These are phyloP conservation scores for Drosophila busckii DNA, from an alignment of 1,140 invertebrate genomes.

Conservation along the genomic window DNA sequence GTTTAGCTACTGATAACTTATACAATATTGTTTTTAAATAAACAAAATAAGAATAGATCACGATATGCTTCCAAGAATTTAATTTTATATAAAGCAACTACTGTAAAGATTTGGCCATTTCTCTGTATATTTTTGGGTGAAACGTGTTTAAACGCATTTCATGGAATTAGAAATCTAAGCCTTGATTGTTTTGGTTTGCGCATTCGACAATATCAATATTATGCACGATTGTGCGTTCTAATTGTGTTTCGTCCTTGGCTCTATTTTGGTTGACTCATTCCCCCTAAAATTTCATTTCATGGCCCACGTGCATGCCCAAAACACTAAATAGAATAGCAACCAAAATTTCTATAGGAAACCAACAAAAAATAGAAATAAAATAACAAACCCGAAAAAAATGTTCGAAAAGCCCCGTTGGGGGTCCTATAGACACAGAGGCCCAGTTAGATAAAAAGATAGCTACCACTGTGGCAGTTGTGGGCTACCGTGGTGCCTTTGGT, in stretches of 20 bases:
- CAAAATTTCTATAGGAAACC: slow-evolving; percentile 60
- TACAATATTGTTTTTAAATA: too few relatives aligned
- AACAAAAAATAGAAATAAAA: slow-evolving; percentile 18
- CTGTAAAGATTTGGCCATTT: slow-evolving; percentile 3
- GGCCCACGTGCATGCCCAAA: slow-evolving; percentile 64
- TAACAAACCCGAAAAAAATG: slow-evolving; percentile 6
- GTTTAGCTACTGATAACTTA: too few relatives aligned
- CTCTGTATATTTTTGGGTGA: slow-evolving; percentile 7
- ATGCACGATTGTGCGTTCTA: slow-evolving; percentile 65
- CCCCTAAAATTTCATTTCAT: slow-evolving; percentile 42
- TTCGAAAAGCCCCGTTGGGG: slow-evolving; percentile 58
- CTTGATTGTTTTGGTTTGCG: slow-evolving; percentile 38
- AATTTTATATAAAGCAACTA: slow-evolving; percentile 4
- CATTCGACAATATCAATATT: slow-evolving; percentile 54
- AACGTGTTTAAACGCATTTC: slow-evolving; percentile 34
- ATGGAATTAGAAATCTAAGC: slow-evolving; percentile 40
- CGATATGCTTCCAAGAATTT: slow-evolving; percentile 6
- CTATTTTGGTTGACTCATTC: slow-evolving; percentile 64
- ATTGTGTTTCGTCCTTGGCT: slow-evolving; percentile 56
- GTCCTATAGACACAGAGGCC: slow-evolving; percentile 17
- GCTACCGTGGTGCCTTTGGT: slow-evolving; percentile 56
- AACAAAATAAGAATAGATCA: too few relatives aligned
- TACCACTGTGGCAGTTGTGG: slow-evolving; percentile 42
- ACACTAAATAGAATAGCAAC: slow-evolving; percentile 53
- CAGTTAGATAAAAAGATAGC: slow-evolving; percentile 22